phyloP scores from a whole-genome alignment of 2,113 vertebrate genomes.

The Dipodomys ordii region DNA sequence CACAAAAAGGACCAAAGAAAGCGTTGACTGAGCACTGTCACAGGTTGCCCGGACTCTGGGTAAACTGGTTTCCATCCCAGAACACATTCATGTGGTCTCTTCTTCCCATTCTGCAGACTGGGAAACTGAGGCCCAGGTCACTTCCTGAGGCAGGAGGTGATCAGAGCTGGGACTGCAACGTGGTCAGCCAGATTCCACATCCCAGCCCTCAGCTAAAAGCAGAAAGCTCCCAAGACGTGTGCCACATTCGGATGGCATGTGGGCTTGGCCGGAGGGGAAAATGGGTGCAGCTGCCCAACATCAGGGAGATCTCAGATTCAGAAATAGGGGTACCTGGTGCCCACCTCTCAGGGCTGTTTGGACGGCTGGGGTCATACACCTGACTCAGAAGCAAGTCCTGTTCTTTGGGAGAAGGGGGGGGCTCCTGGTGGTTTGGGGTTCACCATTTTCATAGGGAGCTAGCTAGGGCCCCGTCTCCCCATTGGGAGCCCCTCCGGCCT shows the following conservation, averaged over 20 bases:
- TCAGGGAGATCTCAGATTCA: background rate
- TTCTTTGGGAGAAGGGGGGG: background rate
- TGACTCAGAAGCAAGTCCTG: background rate
- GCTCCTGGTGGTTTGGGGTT: background rate
- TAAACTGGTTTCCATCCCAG: background rate
- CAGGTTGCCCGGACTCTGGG: background rate
- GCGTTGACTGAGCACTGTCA: fast-evolving
- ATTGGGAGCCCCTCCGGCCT: background rate
- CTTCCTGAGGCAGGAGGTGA: background rate
- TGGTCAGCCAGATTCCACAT: background rate
- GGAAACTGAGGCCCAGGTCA: background rate
- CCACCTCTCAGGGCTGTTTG: background rate
- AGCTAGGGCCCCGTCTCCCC: background rate
- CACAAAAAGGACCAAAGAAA: background rate
- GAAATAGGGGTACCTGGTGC: background rate
- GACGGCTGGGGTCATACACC: background rate
- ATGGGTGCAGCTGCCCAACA: no score
- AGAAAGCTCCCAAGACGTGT: background rate
- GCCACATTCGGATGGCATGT: background rate
- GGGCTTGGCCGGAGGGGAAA: no score
- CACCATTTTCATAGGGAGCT: background rate
- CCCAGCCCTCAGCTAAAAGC: background rate
- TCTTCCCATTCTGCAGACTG: background rate
- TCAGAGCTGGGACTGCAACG: background rate
- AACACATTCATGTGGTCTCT: background rate